A percentile compares a stretch with the other conserved stretches of the same genome.
Evolutionary conservation across 1,140 invertebrate species (phyloP).

Genomic region (Coptotermes formosanus): DNA sequence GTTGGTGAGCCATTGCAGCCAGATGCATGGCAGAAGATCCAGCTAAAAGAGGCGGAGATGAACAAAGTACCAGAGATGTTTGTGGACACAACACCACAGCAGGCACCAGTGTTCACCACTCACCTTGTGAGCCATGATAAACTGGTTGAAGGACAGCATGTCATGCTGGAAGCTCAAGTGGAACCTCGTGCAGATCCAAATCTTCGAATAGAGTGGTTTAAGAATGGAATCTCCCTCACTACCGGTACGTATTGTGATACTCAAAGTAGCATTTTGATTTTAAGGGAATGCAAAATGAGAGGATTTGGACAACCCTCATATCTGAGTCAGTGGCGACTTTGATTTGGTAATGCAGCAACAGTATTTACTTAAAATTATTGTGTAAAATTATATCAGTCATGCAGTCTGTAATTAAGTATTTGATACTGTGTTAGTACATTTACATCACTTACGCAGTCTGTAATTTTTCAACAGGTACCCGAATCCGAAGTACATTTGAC

Average conservation of each 20-base stretch:
- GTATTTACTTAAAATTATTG: not conserved
- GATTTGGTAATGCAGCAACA: too few relatives aligned
- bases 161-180: slow-evolving; percentile 91
- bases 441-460: not conserved
- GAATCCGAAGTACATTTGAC: slow-evolving; percentile 86
- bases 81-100: slow-evolving; percentile 75
- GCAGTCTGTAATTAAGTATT: not conserved
- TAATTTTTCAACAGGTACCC: slow-evolving; percentile 52
- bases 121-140: slow-evolving; percentile 85
- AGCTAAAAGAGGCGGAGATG: slow-evolving; percentile 84
- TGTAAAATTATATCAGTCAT: not conserved
- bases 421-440: not conserved
- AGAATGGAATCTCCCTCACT: slow-evolving; percentile 82
- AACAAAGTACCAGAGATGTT: slow-evolving; percentile 83
- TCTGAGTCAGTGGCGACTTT: too few relatives aligned
- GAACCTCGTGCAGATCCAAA: slow-evolving; percentile 96
- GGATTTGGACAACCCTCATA: too few relatives aligned
- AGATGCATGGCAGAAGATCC: slow-evolving; percentile 86
- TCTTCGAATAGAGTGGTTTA: slow-evolving; percentile 87
- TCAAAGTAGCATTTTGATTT: too few relatives aligned
- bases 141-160: slow-evolving; percentile 83
- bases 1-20: slow-evolving; percentile 78
- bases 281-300: too few relatives aligned
- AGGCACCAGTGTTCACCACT: slow-evolving; percentile 87
- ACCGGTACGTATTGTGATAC: slow-evolving; percentile 56